Conservation (phyloP, 1,140 invertebrate species). For the Matsumurasca onukii region DNA sequence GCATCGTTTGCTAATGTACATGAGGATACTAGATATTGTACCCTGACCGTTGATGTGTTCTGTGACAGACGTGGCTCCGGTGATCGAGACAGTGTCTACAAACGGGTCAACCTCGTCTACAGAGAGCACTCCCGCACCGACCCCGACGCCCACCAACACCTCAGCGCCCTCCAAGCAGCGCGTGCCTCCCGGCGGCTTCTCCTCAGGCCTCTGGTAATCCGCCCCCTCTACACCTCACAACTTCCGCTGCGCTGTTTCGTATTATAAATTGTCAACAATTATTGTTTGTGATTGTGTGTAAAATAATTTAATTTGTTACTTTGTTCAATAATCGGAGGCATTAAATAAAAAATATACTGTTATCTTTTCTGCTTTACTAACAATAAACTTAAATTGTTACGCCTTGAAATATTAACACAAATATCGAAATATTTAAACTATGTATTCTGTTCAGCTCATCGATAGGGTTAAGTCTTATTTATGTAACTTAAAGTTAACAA, state of each 20-base stretch:
- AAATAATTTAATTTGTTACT: background rate
- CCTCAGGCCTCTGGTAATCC: constrained; percentile 57
- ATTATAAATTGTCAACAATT: too few relatives aligned
- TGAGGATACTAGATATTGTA: too few relatives aligned
- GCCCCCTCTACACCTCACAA: background rate
- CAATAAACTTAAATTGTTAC: background rate
- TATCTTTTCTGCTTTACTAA: background rate
- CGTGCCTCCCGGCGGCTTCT: constrained; percentile 59
- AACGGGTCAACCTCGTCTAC: background rate
- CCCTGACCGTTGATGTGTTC: too few relatives aligned
- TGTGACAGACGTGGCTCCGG: too few relatives aligned
- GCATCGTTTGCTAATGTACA: too few relatives aligned
- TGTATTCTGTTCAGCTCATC: background rate
- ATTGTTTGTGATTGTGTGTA: background rate
- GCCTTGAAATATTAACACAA: background rate
- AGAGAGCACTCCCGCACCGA: background rate
- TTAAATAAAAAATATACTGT: background rate
- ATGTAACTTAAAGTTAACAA: background rate
- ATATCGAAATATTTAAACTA: background rate
- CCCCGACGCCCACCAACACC: constrained; percentile 24
- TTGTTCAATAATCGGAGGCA: background rate
- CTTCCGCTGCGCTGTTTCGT: too few relatives aligned
- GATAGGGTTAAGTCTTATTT: constrained; percentile 17
- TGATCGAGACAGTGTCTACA: too few relatives aligned
- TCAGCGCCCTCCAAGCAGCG: constrained; percentile 45